Percentiles rank a stretch among this genome's conserved stretches.
Conservation (phyloP, 2,113 vertebrate species). For the Melierax canorus region DNA sequence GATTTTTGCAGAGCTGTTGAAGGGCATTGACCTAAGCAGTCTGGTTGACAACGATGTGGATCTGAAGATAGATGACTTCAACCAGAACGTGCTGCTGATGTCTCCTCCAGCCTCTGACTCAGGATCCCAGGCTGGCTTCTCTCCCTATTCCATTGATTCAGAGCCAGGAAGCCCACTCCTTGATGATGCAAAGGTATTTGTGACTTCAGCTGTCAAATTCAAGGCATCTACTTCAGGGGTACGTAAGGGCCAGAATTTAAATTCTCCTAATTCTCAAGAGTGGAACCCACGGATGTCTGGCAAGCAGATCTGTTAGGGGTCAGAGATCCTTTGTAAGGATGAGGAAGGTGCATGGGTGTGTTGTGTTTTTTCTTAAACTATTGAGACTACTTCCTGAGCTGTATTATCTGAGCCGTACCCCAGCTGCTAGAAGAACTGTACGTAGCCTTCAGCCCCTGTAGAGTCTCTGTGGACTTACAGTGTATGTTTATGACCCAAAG, state of each 20-base stretch:
- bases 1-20: constrained; percentile 75
- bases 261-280: background rate
- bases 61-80: constrained; percentile 85
- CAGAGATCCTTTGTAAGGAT: background rate
- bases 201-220: background rate
- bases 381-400: background rate
- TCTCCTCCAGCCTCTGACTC: constrained; percentile 95
- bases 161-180: constrained; percentile 92
- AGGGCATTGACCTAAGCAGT: constrained; percentile 79
- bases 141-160: constrained; percentile 94
- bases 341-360: background rate
- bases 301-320: background rate
- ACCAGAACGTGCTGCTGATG: constrained; percentile 87
- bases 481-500: background rate
- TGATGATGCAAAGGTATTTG: constrained; percentile 88
- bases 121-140: constrained; percentile 90
- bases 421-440: background rate
- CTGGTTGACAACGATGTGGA: constrained; percentile 83
- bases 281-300: background rate
- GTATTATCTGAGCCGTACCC: background rate
- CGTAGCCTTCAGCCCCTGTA: background rate
- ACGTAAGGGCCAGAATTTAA: background rate
- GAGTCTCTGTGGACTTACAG: background rate
- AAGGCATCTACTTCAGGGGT: background rate
- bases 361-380: background rate